Evolutionary conservation across 2,797 vertebrate genomes (phyloP), one percentile per base, ranked within the genome.

Genomic region (Anguilla anguilla): DNA sequence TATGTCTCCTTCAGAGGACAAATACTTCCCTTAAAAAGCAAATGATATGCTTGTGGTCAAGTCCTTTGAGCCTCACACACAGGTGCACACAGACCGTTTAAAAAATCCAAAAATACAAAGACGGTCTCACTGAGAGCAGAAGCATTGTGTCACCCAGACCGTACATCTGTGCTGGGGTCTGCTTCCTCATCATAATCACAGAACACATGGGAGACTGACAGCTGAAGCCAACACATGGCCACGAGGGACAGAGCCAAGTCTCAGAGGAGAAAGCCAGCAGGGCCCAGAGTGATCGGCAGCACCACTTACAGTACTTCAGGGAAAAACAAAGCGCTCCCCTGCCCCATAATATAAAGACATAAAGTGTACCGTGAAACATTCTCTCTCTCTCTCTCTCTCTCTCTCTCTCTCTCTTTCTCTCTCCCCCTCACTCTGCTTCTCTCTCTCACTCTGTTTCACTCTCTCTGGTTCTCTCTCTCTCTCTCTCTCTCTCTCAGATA

Each of bases 121-220:
- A 64, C 22, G 3, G 83, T 46, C 4, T 31, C 5, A 43, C 57
- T 39, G 59, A 31, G 74, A 6, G 86, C 82, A 86, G 72, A 35
- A 59, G 87, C 43, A 49, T 51, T 28, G 55, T 85, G 51, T n/a
- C 59, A 31, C 59, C 13, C 84, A 74, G 55, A 15, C 57, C 3
- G 88, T 22, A 86, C 90, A 90, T 90, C 87, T 89, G 86, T 88
- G 86, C 46, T 59, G 43, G 1, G 35, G 85, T 81, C 87, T 83
- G 88, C 85, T 85, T 61, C 72, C 55, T 61, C 39, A 43, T 88
- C 87, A 89, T 86, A 88, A 85, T 88, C 88, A 86, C 59, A 77
- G 53, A 55, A 83, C 88, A 89, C 90, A 90, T 88, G 85, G 88
- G 90, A 88, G 87, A 85, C 83, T 61, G 91, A 90, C 90, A 89